Evolutionary conservation across 2,888 invertebrate genomes (phyloP).

Genomic region (Timandra comae): DNA sequence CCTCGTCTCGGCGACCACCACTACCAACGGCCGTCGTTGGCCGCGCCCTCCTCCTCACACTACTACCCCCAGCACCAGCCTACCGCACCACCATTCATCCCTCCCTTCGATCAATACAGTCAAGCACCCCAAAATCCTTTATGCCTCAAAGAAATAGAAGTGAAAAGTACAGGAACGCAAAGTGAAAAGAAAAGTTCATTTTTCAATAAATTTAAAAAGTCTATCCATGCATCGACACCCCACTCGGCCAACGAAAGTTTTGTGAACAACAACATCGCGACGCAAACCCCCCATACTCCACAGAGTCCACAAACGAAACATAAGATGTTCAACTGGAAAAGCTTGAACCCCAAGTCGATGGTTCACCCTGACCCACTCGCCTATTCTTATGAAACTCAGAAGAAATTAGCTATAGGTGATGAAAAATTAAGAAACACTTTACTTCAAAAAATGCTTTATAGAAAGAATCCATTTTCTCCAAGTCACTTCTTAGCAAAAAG

Average conservation of each 20-base stretch:
- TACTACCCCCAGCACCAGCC: slow-evolving; percentile 19
- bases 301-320: slow-evolving; percentile 9
- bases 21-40: slow-evolving; percentile 5
- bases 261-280: slow-evolving; percentile 21
- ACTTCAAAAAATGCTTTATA: slow-evolving; percentile 55
- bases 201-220: slow-evolving; percentile 47
- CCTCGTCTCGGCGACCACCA: slow-evolving; percentile 4
- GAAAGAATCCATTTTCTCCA: slow-evolving; percentile 61
- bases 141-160: slow-evolving; percentile 63
- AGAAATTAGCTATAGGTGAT: slow-evolving; percentile 46
- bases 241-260: background rate
- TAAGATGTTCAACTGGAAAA: slow-evolving; percentile 42
- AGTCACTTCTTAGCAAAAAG: slow-evolving; percentile 52
- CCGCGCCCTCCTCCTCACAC: slow-evolving; percentile 6
- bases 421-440: slow-evolving; percentile 48
- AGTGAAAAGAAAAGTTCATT: slow-evolving; percentile 55
- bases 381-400: slow-evolving; percentile 43
- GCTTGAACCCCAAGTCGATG: slow-evolving; percentile 33
- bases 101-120: slow-evolving; percentile 27
- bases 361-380: slow-evolving; percentile 29
- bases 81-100: slow-evolving; percentile 23
- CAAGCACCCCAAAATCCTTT: slow-evolving; percentile 46
- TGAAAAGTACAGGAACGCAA: slow-evolving; percentile 60
- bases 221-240: slow-evolving; percentile 29
- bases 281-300: slow-evolving; percentile 33